Conservation (phyloP, 2,797 vertebrate genomes). For the Microctenopoma stevenorrisi region DNA sequence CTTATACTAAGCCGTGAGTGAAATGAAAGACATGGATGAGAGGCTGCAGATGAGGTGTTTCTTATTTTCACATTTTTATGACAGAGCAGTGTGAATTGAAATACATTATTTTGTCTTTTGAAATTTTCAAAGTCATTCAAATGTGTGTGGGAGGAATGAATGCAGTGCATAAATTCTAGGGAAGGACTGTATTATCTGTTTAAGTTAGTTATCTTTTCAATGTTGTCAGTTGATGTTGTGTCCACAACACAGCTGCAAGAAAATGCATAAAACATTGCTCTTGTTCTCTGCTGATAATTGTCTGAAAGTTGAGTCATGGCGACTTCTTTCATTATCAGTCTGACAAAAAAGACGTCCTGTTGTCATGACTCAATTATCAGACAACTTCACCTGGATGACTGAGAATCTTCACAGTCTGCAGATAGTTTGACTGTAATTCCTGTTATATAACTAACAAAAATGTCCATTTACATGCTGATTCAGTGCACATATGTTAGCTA, state of each 20-base stretch:
- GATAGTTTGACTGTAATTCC: not conserved
- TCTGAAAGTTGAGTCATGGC: too few species aligned
- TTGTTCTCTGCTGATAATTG: not conserved
- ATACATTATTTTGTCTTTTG: slow-evolving; percentile 37
- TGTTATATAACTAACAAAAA: not conserved
- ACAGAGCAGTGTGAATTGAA: slow-evolving; percentile 27
- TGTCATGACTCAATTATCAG: too few species aligned
- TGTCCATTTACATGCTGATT: slow-evolving; percentile 21
- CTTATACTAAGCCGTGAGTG: slow-evolving; percentile 19
- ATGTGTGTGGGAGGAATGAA: slow-evolving; percentile 41
- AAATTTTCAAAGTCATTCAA: slow-evolving; percentile 40
- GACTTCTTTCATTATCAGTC: too few species aligned
- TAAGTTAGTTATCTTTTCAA: slow-evolving; percentile 21
- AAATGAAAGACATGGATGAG: slow-evolving; percentile 39
- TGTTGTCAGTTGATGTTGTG: not conserved
- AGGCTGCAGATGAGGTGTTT: slow-evolving; percentile 43
- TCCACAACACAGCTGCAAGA: not conserved
- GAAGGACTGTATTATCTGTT: slow-evolving; percentile 30
- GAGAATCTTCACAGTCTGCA: too few species aligned
- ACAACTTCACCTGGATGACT: too few species aligned
- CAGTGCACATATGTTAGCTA: slow-evolving; percentile 23
- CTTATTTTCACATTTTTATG: slow-evolving; percentile 40
- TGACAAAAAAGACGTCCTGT: too few species aligned
- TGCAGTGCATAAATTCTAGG: slow-evolving; percentile 20
- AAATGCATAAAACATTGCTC: not conserved